Percentiles rank a stretch among this genome's conserved stretches.
These are phyloP conservation scores for Actinostola sp. DNA, from an alignment of 92 coral and sea anemone genomes.

Conservation along the genomic window DNA sequence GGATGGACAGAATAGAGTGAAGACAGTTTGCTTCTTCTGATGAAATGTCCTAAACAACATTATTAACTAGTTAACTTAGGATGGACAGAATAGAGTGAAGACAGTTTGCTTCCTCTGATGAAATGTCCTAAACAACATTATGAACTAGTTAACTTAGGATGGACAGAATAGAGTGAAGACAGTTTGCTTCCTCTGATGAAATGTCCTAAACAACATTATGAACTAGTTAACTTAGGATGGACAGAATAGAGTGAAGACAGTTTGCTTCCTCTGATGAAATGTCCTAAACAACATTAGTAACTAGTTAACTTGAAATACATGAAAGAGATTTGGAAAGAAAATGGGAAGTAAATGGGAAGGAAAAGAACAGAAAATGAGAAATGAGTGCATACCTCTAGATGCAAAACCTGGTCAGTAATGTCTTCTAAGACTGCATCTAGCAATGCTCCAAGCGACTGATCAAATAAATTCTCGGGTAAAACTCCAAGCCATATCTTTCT, in stretches of 20 bases:
- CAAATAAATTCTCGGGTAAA: conserved; percentile 73
- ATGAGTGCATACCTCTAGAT: conserved; percentile 73
- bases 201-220: conserved; percentile 63
- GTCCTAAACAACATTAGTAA: conserved; percentile 50
- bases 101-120: conserved; percentile 84
- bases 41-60: conserved; percentile 71
- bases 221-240: neutral
- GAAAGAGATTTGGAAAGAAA: no score
- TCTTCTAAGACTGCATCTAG: conserved; percentile 78
- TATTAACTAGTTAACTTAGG: neutral
- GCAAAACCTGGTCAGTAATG: conserved; percentile 68
- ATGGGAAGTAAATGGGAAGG: no score
- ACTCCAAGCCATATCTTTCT: conserved; percentile 91
- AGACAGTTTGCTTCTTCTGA: conserved; percentile 86
- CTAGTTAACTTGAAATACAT: neutral
- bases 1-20: conserved; percentile 72
- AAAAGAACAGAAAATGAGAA: neutral
- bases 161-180: conserved; percentile 73
- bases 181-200: conserved; percentile 83
- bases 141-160: conserved; percentile 25
- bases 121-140: conserved; percentile 66
- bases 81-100: conserved; percentile 77
- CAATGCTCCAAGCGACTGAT: conserved; percentile 83
- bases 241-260: neutral
- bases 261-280: conserved; percentile 70